These are phyloP conservation scores for Xiphophorus maculatus DNA, from an alignment of 2,113 vertebrate genomes.

Conservation along the genomic window DNA sequence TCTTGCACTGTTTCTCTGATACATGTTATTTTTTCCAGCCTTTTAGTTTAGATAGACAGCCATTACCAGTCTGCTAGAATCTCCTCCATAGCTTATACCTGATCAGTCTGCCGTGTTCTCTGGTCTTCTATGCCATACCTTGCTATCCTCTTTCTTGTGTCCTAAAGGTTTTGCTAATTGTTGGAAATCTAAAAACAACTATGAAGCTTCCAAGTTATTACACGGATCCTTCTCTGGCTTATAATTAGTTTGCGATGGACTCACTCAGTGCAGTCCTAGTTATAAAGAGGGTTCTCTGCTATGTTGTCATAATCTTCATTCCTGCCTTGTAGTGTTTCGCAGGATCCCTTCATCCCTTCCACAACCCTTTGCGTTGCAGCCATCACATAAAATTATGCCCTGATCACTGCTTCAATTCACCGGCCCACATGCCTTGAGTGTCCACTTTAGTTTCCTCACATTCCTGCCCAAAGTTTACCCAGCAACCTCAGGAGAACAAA, in stretches of 20 bases:
- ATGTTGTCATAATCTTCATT: conserved; percentile 41
- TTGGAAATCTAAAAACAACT: background rate
- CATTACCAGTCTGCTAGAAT: background rate
- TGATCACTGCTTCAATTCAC: conserved; percentile 69
- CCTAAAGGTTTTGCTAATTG: background rate
- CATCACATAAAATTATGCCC: conserved; percentile 72
- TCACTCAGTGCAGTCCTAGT: background rate
- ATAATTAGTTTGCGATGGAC: background rate
- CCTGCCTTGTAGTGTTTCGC: conserved; percentile 37
- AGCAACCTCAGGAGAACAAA: conserved; percentile 28
- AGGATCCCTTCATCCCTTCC: conserved; percentile 22
- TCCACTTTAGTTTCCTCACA: conserved; percentile 44
- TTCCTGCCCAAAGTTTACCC: conserved; percentile 61
- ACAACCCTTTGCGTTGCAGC: conserved; percentile 40
- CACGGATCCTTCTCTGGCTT: background rate
- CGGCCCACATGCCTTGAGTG: conserved; percentile 17
- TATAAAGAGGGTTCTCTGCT: conserved; percentile 3
- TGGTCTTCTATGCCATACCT: too few relatives aligned
- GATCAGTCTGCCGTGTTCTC: too few relatives aligned
- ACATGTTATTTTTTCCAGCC: too few relatives aligned
- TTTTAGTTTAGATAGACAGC: background rate
- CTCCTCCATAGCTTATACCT: background rate
- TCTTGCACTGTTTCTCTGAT: background rate
- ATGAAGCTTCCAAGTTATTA: too few relatives aligned
- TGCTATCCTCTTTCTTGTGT: background rate